A percentile compares a stretch with the other conserved stretches of the same genome.
phyloP scores from a whole-genome alignment of 37 sponge, comb jelly and placozoan species.

The Theonella swinhoei region DNA sequence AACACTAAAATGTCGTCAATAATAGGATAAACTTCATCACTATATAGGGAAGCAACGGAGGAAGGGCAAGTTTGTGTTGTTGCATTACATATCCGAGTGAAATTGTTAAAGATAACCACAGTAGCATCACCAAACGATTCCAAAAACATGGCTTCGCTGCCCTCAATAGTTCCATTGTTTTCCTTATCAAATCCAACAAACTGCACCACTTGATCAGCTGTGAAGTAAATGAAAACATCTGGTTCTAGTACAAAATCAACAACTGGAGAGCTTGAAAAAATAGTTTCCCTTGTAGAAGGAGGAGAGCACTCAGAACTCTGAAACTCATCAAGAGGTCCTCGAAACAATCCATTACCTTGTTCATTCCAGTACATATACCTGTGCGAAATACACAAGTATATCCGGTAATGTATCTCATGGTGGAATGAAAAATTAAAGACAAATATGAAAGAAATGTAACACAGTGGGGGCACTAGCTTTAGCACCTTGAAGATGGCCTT shows the following conservation, averaged over 20 bases:
- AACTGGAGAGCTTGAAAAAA: neutral
- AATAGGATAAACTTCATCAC: neutral
- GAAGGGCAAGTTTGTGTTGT: neutral
- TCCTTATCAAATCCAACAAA: neutral
- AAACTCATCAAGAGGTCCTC: neutral
- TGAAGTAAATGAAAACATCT: conserved; percentile 6
- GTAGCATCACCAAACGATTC: neutral
- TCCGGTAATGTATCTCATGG: neutral
- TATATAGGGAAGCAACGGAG: neutral
- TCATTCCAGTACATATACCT: conserved; percentile 46
- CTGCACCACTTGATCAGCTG: neutral
- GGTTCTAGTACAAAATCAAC: conserved; percentile 18
- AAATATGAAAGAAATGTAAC: too few species aligned
- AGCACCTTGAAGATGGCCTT: too few species aligned
- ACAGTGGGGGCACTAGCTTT: too few species aligned
- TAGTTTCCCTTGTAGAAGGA: neutral
- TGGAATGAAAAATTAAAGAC: too few species aligned
- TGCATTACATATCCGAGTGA: neutral
- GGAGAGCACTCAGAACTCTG: neutral
- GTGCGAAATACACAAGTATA: neutral
- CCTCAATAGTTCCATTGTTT: neutral
- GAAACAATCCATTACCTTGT: neutral
- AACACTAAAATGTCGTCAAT: neutral
- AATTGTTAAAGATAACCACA: neutral
- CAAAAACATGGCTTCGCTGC: neutral